Percentiles rank a stretch among this genome's conserved stretches.
Conservation (phyloP, 2,888 invertebrate species). For the Scaptomyza flava region DNA sequence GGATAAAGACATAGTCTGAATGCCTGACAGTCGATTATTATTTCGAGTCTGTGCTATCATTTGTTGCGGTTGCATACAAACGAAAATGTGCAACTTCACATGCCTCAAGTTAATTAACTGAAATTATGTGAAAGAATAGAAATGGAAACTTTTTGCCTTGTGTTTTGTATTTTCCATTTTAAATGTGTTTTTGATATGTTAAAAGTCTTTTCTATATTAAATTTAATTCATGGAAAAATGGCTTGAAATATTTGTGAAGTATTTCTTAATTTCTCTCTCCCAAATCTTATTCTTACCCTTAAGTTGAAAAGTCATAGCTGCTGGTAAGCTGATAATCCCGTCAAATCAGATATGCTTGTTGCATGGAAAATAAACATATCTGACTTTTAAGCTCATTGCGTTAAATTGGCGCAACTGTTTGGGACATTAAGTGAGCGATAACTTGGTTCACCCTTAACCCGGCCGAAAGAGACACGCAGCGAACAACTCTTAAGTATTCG, state of each 20-base stretch:
- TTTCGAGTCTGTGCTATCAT: slow-evolving; percentile 14
- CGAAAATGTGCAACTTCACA: slow-evolving; percentile 33
- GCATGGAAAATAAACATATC: slow-evolving; percentile 15
- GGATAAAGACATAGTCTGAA: slow-evolving; percentile 23
- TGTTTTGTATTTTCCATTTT: not conserved
- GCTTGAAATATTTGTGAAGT: too few relatives aligned
- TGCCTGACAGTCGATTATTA: slow-evolving; percentile 19
- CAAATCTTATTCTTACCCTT: not conserved
- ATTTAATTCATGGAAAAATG: too few relatives aligned
- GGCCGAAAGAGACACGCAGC: not conserved
- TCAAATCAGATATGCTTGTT: slow-evolving; percentile 2
- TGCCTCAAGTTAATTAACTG: slow-evolving; percentile 11
- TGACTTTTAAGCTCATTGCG: slow-evolving; percentile 22
- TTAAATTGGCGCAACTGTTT: slow-evolving; percentile 42
- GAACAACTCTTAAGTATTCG: slow-evolving; percentile 11
- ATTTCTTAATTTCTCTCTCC: too few relatives aligned
- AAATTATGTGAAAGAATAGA: slow-evolving; percentile 1
- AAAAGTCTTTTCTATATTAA: too few relatives aligned
- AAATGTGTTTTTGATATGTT: not conserved
- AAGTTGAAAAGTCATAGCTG: not conserved
- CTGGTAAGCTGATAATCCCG: slow-evolving; percentile 18
- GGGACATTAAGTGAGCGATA: slow-evolving; percentile 38
- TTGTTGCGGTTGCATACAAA: slow-evolving; percentile 33
- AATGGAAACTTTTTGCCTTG: slow-evolving; percentile 2
- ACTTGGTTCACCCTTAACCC: slow-evolving; percentile 43